Evolutionary conservation across 1,140 invertebrate species (phyloP), one percentile per base, ranked within the genome.

Genomic region (Whitmania pigra): DNA sequence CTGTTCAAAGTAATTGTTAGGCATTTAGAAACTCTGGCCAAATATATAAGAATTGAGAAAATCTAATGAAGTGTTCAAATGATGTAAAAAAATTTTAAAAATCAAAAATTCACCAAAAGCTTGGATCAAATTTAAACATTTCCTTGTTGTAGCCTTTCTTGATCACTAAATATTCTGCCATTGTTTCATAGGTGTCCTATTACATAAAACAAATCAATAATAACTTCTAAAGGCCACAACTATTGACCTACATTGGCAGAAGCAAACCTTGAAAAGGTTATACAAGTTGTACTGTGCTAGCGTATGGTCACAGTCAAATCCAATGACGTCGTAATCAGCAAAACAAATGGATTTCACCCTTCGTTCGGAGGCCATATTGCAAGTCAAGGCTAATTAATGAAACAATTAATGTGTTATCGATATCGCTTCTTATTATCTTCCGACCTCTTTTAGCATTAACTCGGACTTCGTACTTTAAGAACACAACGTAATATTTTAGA

Each of bases 251-350:
- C 11, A 25, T 63, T 63, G 29, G 15, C 22, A 63, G 57, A 7
- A n/a, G 22, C 22, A 63, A 63, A 63, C 57, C 57, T 63, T 63
- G 57, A 63, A 63, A 22, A 63, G 57, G 29, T 63, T 63, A 63
- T 63, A 63, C 29, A 63, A 31, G 29, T 63, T 63, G 29, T 63
- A 63, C 22, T 63, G 57, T 11, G 57, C 57, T 25, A 63, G 57
- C 2, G 57, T 63, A 18, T 63, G 57, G 57, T 63, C 57, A 63
- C 57, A 63, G 29, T 63, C 57, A n/a, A 63, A 63, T 31, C 57
- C 57, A 17, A 63, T 31, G 29, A 31, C 57, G 22, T 63, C 57
- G 29, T 63, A 63, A 63, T 22, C 6, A n/a, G 22, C 57, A 63
- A 63, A 63, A 25, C 22, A 63, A 31, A 63, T 63, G 22, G 43